phyloP scores from a whole-genome alignment of 2,113 vertebrate species.

The Pelecanus crispus region DNA sequence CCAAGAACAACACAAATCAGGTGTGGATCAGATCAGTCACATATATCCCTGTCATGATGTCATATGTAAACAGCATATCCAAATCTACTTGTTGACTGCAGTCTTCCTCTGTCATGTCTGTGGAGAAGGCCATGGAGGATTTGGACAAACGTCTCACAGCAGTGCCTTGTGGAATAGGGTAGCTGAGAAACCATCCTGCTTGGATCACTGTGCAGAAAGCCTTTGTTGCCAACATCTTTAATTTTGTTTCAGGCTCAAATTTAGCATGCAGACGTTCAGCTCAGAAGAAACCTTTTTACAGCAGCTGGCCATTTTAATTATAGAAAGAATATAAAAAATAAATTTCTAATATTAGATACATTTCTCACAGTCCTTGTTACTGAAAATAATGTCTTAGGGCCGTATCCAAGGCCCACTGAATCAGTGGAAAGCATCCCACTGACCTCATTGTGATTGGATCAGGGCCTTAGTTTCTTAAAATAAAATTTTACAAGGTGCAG shows the following conservation, averaged over 20 bases:
- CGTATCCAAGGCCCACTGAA: conserved; percentile 51
- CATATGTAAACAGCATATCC: not conserved
- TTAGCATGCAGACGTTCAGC: not conserved
- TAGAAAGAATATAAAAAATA: conserved; percentile 55
- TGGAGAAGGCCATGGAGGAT: not conserved
- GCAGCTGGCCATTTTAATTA: conserved; percentile 40
- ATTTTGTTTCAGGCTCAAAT: conserved; percentile 28
- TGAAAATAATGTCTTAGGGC: conserved; percentile 61
- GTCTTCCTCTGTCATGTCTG: not conserved
- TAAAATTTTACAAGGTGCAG: conserved; percentile 57
- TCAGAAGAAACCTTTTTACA: conserved; percentile 37
- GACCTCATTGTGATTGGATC: conserved; percentile 63
- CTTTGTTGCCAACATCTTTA: not conserved
- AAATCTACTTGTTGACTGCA: not conserved
- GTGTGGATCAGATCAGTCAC: not conserved
- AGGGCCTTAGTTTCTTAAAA: conserved; percentile 42
- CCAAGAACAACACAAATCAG: conserved; percentile 15
- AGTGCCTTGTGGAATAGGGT: not conserved
- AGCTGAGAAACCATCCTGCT: not conserved
- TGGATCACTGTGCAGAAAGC: not conserved
- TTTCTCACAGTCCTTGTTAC: conserved; percentile 55
- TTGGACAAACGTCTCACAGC: not conserved
- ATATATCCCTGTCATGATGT: not conserved
- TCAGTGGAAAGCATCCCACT: conserved; percentile 57
- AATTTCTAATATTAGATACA: conserved; percentile 57